Evolutionary conservation across 1,140 invertebrate species (phyloP).

Genomic region (Bradysia coprophila): DNA sequence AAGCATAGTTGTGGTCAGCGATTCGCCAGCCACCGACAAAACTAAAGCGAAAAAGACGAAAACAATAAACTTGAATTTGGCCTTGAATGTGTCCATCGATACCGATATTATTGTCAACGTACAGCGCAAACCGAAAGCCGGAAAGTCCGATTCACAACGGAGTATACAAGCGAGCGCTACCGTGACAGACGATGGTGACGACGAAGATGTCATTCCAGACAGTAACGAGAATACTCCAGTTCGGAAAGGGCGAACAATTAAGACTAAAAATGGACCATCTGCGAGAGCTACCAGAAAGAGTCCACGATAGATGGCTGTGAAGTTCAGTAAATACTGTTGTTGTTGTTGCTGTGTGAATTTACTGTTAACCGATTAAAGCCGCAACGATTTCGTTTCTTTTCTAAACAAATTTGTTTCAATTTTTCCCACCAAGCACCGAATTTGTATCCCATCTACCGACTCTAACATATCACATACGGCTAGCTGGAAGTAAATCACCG

Average conservation of each 20-base stretch:
- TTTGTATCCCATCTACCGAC: too few relatives aligned
- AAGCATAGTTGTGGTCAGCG: neutral
- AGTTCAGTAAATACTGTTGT: too few relatives aligned
- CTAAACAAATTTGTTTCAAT: too few relatives aligned
- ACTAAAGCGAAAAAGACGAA: slow-evolving; percentile 7
- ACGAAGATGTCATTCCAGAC: neutral
- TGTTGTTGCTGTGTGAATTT: too few relatives aligned
- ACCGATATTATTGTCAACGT: slow-evolving; percentile 23
- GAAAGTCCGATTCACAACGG: neutral
- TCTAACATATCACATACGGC: too few relatives aligned
- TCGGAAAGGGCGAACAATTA: neutral
- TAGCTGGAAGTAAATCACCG: too few relatives aligned
- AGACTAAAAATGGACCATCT: neutral
- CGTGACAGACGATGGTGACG: too few relatives aligned
- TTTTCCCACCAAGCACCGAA: too few relatives aligned
- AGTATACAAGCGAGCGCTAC: too few relatives aligned
- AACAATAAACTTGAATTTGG: slow-evolving; percentile 22
- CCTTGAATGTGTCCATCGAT: slow-evolving; percentile 21
- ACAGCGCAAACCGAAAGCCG: slow-evolving; percentile 14
- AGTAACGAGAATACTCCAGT: too few relatives aligned
- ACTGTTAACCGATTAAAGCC: too few relatives aligned
- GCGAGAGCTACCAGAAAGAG: neutral
- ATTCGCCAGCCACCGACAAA: neutral
- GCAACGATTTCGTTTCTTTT: too few relatives aligned
- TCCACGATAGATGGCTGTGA: neutral